Evolutionary conservation across 2,888 invertebrate species (phyloP).

Genomic region (Dimorphilus gyrociliatus): DNA sequence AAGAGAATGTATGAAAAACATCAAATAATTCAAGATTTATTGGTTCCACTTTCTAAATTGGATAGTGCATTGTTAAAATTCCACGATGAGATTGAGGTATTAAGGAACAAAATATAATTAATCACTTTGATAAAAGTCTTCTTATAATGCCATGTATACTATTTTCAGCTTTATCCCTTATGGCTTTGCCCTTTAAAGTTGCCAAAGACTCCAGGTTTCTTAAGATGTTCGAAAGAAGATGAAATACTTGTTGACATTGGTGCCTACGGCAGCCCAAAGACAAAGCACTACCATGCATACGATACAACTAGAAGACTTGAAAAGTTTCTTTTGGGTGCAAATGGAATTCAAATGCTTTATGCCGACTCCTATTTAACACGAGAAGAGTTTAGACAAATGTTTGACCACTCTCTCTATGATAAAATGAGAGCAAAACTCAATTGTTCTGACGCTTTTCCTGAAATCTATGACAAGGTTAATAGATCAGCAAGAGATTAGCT

Average conservation of each 20-base stretch:
- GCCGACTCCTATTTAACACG: slow-evolving; percentile 59
- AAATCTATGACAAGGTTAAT: slow-evolving; percentile 55
- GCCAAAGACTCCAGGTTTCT: slow-evolving; percentile 52
- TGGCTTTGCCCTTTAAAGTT: slow-evolving; percentile 68
- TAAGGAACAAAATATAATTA: no score
- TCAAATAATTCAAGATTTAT: slow-evolving; percentile 64
- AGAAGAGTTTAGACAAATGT: slow-evolving; percentile 61
- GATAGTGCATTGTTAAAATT: slow-evolving; percentile 49
- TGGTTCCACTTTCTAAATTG: slow-evolving; percentile 51
- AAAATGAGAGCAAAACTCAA: slow-evolving; percentile 45
- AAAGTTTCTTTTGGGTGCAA: slow-evolving; percentile 49
- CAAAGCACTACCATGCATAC: slow-evolving; percentile 46
- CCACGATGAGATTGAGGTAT: slow-evolving; percentile 50
- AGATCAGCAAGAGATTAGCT: slow-evolving; percentile 23
- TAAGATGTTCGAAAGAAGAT: slow-evolving; percentile 39
- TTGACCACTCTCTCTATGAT: slow-evolving; percentile 59
- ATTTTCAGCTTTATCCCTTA: slow-evolving; percentile 54
- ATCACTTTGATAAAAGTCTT: no score
- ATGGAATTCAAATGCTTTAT: slow-evolving; percentile 69
- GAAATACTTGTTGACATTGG: slow-evolving; percentile 64
- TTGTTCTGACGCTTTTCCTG: slow-evolving; percentile 57
- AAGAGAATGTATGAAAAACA: slow-evolving; percentile 55
- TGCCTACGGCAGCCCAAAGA: slow-evolving; percentile 58
- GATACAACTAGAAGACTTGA: slow-evolving; percentile 53
- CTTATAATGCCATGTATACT: no score